Evolutionary conservation across 2,888 invertebrate genomes (phyloP).

Genomic region (Drosophila borealis): DNA sequence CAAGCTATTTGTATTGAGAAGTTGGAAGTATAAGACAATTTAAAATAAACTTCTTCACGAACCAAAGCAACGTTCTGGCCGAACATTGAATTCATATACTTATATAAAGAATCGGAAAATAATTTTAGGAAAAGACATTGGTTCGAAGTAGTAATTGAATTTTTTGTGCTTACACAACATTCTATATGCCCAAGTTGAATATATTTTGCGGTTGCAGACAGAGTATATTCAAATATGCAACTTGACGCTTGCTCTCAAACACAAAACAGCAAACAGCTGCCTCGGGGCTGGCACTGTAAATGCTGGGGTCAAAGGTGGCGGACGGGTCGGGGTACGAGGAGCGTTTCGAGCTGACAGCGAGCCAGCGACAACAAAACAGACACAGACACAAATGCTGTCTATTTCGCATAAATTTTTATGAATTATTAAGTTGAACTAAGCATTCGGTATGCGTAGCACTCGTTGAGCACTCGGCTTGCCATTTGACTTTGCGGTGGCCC

Average conservation of each 20-base stretch:
- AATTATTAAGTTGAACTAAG: conserved; percentile 72
- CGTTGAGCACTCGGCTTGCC: conserved; percentile 39
- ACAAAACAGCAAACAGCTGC: conserved; percentile 31
- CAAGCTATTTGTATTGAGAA: too few relatives aligned
- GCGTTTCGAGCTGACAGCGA: conserved; percentile 15
- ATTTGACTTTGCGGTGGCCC: conserved; percentile 49
- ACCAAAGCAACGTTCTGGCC: too few relatives aligned
- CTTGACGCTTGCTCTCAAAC: conserved; percentile 1
- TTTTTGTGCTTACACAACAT: too few relatives aligned
- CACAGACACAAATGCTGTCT: conserved; percentile 52
- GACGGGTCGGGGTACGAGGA: background rate
- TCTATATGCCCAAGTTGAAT: background rate
- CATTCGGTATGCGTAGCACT: conserved; percentile 43
- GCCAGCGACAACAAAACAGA: conserved; percentile 11
- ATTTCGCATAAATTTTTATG: conserved; percentile 75
- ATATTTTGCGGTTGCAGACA: conserved; percentile 1
- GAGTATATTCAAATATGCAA: conserved; percentile 35
- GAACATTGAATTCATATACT: too few relatives aligned
- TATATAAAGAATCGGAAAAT: too few relatives aligned
- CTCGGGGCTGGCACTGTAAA: conserved; percentile 10
- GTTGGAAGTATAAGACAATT: too few relatives aligned
- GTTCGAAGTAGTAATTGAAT: too few relatives aligned
- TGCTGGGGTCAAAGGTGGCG: background rate
- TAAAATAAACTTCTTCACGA: too few relatives aligned
- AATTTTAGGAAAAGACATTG: too few relatives aligned